These are phyloP conservation scores for Procavia capensis DNA, from an alignment of 2,113 vertebrate species.

Conservation along the genomic window DNA sequence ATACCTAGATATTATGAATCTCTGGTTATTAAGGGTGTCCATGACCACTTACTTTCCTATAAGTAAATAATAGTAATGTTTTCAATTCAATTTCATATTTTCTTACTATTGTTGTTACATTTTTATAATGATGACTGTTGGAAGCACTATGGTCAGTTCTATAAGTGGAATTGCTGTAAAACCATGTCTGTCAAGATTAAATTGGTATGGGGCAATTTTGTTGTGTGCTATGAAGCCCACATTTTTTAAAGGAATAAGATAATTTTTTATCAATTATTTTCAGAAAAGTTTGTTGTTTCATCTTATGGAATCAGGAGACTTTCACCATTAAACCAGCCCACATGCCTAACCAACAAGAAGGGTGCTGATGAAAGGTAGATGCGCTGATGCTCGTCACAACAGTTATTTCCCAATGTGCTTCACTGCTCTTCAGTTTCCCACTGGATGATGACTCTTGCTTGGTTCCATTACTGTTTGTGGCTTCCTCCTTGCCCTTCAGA, in stretches of 20 bases:
- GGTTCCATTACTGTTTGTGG: not conserved
- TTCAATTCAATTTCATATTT: not conserved
- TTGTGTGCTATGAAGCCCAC: not conserved
- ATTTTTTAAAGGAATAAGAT: not conserved
- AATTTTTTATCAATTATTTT: not conserved
- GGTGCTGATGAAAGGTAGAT: not conserved
- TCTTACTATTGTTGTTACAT: not conserved
- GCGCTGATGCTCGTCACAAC: not conserved
- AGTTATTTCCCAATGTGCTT: not conserved
- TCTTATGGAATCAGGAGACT: not conserved
- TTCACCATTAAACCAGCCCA: not conserved
- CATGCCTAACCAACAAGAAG: too few species aligned
- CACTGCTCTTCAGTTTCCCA: not conserved
- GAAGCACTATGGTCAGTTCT: constrained; percentile 7
- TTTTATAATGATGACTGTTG: not conserved
- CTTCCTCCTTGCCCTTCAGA: not conserved
- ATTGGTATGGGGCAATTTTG: not conserved
- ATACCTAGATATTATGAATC: not conserved
- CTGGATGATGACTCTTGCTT: not conserved
- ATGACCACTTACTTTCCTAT: not conserved
- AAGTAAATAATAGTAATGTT: not conserved
- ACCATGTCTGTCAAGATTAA: constrained; percentile 8
- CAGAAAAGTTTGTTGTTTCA: not conserved
- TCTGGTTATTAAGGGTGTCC: not conserved
- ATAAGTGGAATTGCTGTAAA: not conserved